Conservation (phyloP, 2,888 invertebrate species). For the Conops quadrifasciatus region DNA sequence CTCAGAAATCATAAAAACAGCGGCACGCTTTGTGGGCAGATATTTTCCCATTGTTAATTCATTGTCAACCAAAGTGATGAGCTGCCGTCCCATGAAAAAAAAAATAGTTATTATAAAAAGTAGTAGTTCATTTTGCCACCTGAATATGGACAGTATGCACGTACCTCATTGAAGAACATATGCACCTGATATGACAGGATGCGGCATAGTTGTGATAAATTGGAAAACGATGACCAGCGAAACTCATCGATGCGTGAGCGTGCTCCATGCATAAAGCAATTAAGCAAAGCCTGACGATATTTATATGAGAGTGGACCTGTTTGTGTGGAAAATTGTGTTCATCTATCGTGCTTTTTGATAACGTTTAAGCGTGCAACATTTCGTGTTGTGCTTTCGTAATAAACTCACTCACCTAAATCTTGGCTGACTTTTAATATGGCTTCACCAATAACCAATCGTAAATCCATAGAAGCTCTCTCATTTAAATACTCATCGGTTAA, state of each 20-base stretch:
- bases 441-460: constrained; percentile 62
- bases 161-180: constrained; percentile 61
- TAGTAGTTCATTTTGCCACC: no score
- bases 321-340: background rate
- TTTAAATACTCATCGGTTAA: constrained; percentile 60
- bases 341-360: no score
- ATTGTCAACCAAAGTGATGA: constrained; percentile 53
- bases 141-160: constrained; percentile 3
- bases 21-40: constrained; percentile 62
- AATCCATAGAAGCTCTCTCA: constrained; percentile 54
- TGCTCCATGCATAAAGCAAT: constrained; percentile 60
- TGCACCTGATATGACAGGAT: constrained; percentile 62
- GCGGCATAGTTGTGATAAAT: constrained; percentile 60
- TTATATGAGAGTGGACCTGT: constrained; percentile 60
- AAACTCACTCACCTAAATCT: constrained; percentile 54
- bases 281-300: constrained; percentile 58
- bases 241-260: constrained; percentile 58
- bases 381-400: no score
- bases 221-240: constrained; percentile 61
- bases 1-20: constrained; percentile 60
- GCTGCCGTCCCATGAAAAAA: constrained; percentile 31
- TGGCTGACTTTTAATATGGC: constrained; percentile 59
- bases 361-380: no score
- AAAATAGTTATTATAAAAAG: background rate
- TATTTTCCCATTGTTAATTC: constrained; percentile 57